These are phyloP conservation scores for Phoeniculus purpureus DNA, from an alignment of 2,797 vertebrate genomes.

Conservation along the genomic window DNA sequence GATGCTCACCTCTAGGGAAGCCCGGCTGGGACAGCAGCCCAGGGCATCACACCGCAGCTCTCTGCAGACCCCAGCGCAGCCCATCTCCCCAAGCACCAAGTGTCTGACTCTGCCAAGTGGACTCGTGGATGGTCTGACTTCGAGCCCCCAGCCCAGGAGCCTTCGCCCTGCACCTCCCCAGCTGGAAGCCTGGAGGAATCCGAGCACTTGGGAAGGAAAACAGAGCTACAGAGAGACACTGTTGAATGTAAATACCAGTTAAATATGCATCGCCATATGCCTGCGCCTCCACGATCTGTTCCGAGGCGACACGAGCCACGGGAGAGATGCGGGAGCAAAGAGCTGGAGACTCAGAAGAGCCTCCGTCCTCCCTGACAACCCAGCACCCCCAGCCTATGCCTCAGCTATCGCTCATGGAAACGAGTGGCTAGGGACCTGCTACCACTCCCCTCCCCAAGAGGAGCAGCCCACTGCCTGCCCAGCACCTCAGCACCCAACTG, in stretches of 20 bases:
- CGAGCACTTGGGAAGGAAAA: slow-evolving; percentile 62
- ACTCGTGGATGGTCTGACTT: not conserved
- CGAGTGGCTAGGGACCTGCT: not conserved
- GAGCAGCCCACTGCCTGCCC: not conserved
- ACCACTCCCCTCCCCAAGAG: not conserved
- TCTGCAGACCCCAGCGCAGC: not conserved
- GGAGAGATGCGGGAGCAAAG: not conserved
- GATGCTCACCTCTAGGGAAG: not conserved
- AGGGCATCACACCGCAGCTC: accelerated
- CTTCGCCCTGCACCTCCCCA: not conserved
- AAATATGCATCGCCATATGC: slow-evolving; percentile 79
- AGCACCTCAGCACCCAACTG: accelerated
- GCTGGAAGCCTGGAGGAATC: slow-evolving; percentile 50
- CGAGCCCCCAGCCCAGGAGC: not conserved
- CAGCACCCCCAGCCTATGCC: not conserved
- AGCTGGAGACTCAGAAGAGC: slow-evolving; percentile 40
- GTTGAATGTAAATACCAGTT: slow-evolving; percentile 79
- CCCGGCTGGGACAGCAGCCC: not conserved
- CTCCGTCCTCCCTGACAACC: slow-evolving; percentile 6
- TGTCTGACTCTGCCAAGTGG: accelerated
- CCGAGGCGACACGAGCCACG: slow-evolving; percentile 40
- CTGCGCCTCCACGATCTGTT: slow-evolving; percentile 52
- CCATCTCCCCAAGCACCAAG: not conserved
- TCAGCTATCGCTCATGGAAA: not conserved
- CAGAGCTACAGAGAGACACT: slow-evolving; percentile 69